Evolutionary conservation across 35 echinoderm and acorn worm genomes (phyloP), one percentile per base, ranked within the genome.

Genomic region (Stichopus chloronotus): DNA sequence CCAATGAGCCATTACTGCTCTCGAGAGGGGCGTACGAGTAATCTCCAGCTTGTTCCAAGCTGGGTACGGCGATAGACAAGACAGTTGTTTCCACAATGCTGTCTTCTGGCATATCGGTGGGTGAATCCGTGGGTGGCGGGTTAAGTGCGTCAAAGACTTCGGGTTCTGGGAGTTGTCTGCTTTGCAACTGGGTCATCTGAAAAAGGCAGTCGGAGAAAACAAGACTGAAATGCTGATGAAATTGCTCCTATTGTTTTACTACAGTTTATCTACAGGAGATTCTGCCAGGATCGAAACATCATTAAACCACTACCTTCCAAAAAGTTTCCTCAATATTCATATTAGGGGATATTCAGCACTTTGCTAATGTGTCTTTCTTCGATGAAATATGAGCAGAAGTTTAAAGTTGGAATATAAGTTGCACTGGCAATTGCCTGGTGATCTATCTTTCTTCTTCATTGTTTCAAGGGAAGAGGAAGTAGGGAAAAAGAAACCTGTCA

Each of bases 121-220:
- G 22, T 17, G 7, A 22, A 3, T 23, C 23, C 13, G 20, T 53
- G 3, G 55, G 55, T 9, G 8, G n/a, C 21, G 82, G 22, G 10
- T 58, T 85, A n/a, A 85, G 58, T 85, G 17, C 5, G 20, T 85
- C 82, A 85, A 85, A 85, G 20, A 85, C 82, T 58, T 85, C 82
- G 6, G 82, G 82, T 25, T 85, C 82, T 58, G 10, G 5, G 16
- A 22, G 17, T 5, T 85, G 55, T 85, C 13, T 9, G 56, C 21
- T 58, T n/a, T 85, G 82, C 8, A 58, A 58, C 52, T 85, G 55
- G 2, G 82, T 85, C 82, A 85, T 85, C 82, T 85, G 82, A 9
- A 21, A 84, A 58, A 20, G 12, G 24, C 5, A 17, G 52, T 7
- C 2, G 17, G 52, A 23, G 52, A 1, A 12, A 12, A 78, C 4